phyloP scores from a whole-genome alignment of 2,797 vertebrate genomes.

The Gouania willdenowi region DNA sequence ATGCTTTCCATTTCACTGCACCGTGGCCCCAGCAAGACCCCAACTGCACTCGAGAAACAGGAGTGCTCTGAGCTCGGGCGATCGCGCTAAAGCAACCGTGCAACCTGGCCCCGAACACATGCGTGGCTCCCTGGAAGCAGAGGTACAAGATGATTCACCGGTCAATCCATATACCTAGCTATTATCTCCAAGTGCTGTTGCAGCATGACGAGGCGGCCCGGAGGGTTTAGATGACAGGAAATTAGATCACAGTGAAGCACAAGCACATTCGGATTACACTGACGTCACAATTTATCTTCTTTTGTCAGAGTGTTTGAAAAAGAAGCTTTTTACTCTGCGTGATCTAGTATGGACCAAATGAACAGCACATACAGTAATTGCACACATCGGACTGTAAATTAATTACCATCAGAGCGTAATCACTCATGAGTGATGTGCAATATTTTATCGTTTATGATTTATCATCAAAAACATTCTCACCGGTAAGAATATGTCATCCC shows the following conservation, averaged over 20 bases:
- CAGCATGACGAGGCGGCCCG: not conserved
- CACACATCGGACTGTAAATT: no score
- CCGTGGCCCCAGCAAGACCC: constrained; percentile 77
- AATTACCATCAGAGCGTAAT: no score
- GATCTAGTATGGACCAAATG: no score
- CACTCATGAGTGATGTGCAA: no score
- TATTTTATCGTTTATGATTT: no score
- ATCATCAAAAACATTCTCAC: no score
- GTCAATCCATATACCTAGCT: constrained; percentile 49
- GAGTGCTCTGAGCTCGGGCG: constrained; percentile 73
- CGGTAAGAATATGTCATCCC: no score
- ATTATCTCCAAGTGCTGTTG: constrained; percentile 46
- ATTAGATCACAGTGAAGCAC: constrained; percentile 50
- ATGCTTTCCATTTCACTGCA: constrained; percentile 86
- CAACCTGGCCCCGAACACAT: constrained; percentile 66
- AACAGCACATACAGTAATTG: no score
- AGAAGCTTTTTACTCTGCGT: constrained; percentile 20
- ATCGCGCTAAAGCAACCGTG: constrained; percentile 53
- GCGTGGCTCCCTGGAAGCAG: constrained; percentile 42
- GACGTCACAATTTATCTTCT: constrained; percentile 48
- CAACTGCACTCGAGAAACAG: constrained; percentile 80
- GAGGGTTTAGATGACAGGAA: constrained; percentile 34
- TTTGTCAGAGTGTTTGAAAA: constrained; percentile 15
- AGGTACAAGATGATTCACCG: constrained; percentile 42
- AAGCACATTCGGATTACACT: constrained; percentile 47